Conservation (phyloP, 2,113 vertebrate genomes). For the Perognathus longimembris region DNA sequence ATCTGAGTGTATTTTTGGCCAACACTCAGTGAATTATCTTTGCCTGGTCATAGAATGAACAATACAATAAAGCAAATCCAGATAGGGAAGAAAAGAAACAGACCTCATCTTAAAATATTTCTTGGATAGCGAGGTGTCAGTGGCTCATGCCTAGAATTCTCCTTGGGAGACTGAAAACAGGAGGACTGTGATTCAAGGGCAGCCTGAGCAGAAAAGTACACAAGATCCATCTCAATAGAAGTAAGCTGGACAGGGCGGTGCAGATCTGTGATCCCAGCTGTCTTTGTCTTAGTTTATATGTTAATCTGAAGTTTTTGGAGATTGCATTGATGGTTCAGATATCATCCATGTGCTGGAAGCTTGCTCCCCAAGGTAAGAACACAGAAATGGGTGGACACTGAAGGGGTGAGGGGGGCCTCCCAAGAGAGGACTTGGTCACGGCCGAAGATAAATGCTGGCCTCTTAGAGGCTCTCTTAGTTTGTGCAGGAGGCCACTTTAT, state of each 20-base stretch:
- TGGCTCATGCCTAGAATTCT: too few relatives aligned
- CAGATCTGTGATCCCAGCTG: neutral
- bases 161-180: too few relatives aligned
- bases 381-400: neutral
- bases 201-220: too few relatives aligned
- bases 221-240: too few relatives aligned
- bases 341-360: neutral
- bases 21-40: conserved; percentile 32
- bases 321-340: neutral
- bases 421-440: too few relatives aligned
- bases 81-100: neutral
- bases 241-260: too few relatives aligned
- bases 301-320: neutral
- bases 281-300: neutral
- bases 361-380: neutral
- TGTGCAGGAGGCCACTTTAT: neutral
- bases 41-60: neutral
- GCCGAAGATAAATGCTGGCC: too few relatives aligned
- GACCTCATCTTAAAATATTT: conserved; percentile 6
- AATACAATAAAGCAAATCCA: conserved; percentile 40
- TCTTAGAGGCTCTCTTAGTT: too few relatives aligned
- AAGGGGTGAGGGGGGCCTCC: neutral
- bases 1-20: conserved; percentile 51
- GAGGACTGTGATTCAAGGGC: too few relatives aligned
- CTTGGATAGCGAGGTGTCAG: neutral